Conservation (phyloP, 2,113 vertebrate genomes). For the Zootoca vivipara region DNA sequence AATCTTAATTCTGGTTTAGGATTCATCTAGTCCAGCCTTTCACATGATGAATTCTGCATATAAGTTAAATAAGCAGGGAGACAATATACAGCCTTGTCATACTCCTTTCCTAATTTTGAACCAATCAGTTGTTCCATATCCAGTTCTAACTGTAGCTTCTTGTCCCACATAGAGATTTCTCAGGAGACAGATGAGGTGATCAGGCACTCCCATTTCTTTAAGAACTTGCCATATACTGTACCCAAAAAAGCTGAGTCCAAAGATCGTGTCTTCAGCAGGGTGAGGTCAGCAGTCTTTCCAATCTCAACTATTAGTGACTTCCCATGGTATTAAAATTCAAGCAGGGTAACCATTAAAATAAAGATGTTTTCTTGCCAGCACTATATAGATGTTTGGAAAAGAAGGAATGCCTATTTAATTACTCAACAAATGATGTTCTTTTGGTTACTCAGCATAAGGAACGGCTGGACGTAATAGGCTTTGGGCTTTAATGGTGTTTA, state of each 20-base stretch:
- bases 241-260: conserved; percentile 51
- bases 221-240: too few relatives aligned
- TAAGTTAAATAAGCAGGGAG: too few relatives aligned
- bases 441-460: conserved; percentile 40
- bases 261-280: rapidly evolving
- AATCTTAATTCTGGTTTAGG: too few relatives aligned
- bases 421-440: conserved; percentile 22
- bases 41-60: too few relatives aligned
- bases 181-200: too few relatives aligned
- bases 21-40: too few relatives aligned
- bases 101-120: too few relatives aligned
- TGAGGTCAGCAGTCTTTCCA: not conserved
- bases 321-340: not conserved
- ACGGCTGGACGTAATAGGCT: conserved; percentile 22
- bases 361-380: not conserved
- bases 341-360: not conserved
- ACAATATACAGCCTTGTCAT: too few relatives aligned
- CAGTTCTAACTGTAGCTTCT: too few relatives aligned
- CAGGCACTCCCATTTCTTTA: too few relatives aligned
- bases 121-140: too few relatives aligned
- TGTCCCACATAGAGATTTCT: too few relatives aligned
- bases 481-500: not conserved
- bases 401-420: conserved; percentile 30
- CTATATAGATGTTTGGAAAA: conserved; percentile 21
- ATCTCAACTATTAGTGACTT: not conserved